These are phyloP conservation scores for Drosophila cracens DNA, from an alignment of 2,888 invertebrate genomes.

Conservation along the genomic window DNA sequence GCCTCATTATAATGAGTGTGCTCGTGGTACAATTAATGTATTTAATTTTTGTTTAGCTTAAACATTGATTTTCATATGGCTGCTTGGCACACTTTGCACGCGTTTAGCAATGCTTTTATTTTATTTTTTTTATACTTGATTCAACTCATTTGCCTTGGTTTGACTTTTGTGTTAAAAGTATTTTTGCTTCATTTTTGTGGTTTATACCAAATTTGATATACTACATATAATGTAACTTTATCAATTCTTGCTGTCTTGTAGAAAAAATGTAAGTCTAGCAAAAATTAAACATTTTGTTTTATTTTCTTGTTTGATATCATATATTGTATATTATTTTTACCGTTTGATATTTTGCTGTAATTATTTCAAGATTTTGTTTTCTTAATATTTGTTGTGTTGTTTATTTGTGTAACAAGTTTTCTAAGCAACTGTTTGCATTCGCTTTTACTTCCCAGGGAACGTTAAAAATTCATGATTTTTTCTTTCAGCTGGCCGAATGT, in stretches of 20 bases:
- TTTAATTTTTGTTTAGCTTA: slow-evolving; percentile 6
- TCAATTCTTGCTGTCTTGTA: slow-evolving; percentile 22
- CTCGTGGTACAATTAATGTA: slow-evolving; percentile 2
- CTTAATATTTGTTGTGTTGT: slow-evolving; percentile 19
- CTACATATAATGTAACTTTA: slow-evolving; percentile 21
- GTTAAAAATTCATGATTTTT: slow-evolving; percentile 28
- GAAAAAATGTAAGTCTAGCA: neutral
- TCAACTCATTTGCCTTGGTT: slow-evolving; percentile 15
- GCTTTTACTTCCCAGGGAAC: slow-evolving; percentile 15
- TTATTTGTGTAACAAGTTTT: slow-evolving; percentile 19
- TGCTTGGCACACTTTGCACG: slow-evolving; percentile 57
- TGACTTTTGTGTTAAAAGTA: slow-evolving; percentile 10
- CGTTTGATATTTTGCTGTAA: slow-evolving; percentile 25
- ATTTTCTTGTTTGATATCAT: slow-evolving; percentile 21
- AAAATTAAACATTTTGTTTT: slow-evolving; percentile 14
- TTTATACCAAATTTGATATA: slow-evolving; percentile 29
- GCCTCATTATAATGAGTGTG: slow-evolving; percentile 16
- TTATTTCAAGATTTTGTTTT: slow-evolving; percentile 1
- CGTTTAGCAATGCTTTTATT: slow-evolving; percentile 30
- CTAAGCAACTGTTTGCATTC: slow-evolving; percentile 20
- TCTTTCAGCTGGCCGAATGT: slow-evolving; percentile 19
- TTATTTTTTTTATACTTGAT: slow-evolving; percentile 2
- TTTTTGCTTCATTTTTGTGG: slow-evolving; percentile 5
- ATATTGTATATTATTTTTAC: neutral
- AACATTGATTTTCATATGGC: slow-evolving; percentile 27